Percentiles rank a stretch among this genome's conserved stretches.
These are phyloP conservation scores for Tupaia chinensis DNA, from an alignment of 2,113 vertebrate genomes.

Conservation along the genomic window DNA sequence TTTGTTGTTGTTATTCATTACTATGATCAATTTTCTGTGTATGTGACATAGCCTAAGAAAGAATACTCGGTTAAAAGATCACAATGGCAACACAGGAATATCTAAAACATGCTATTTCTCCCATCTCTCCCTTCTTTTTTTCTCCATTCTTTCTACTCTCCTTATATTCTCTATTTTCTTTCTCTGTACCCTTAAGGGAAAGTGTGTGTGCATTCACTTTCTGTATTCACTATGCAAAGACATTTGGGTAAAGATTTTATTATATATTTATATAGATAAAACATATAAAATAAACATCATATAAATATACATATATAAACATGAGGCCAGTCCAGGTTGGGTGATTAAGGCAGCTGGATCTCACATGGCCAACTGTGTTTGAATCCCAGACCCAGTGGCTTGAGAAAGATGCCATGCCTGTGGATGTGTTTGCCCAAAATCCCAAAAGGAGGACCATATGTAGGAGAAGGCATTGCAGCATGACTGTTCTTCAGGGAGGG, in stretches of 20 bases:
- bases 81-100: not conserved
- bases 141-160: not conserved
- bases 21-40: not conserved
- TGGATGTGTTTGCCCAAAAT: too few relatives aligned
- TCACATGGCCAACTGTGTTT: too few relatives aligned
- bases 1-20: not conserved
- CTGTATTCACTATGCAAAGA: not conserved
- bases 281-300: too few relatives aligned
- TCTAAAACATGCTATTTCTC: not conserved
- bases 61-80: not conserved
- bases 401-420: too few relatives aligned
- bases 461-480: too few relatives aligned
- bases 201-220: not conserved
- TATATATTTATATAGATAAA: too few relatives aligned
- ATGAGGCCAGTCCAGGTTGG: too few relatives aligned
- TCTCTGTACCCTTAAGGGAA: not conserved
- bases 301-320: too few relatives aligned
- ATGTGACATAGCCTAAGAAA: not conserved
- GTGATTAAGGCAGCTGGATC: too few relatives aligned
- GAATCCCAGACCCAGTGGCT: too few relatives aligned
- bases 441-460: too few relatives aligned
- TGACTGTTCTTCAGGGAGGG: too few relatives aligned
- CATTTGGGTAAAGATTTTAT: not conserved
- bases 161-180: not conserved
- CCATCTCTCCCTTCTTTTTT: not conserved